These are phyloP conservation scores for Scaptomyza montana DNA, from an alignment of 1,140 invertebrate species.

Conservation along the genomic window DNA sequence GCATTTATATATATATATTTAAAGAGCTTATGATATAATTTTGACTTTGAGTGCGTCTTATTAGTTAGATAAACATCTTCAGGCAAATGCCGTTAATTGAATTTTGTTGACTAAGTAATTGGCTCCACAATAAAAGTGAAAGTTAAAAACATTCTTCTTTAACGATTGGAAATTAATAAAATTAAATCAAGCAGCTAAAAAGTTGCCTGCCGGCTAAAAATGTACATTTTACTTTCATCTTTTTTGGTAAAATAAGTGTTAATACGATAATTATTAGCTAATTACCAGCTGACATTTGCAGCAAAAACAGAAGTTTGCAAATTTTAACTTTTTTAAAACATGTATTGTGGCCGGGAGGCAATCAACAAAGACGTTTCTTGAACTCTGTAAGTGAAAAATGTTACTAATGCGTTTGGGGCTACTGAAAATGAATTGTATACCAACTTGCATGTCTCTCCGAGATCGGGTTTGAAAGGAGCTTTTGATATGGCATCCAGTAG, in stretches of 20 bases:
- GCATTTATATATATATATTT: background rate
- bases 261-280: slow-evolving; percentile 33
- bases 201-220: slow-evolving; percentile 6
- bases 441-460: no score
- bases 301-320: slow-evolving; percentile 19
- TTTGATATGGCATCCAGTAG: no score
- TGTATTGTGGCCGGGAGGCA: background rate
- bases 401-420: no score
- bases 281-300: slow-evolving; percentile 42
- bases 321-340: background rate
- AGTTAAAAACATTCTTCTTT: slow-evolving; percentile 3
- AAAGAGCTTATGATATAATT: background rate
- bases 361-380: background rate
- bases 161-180: slow-evolving; percentile 21
- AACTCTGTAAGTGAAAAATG: no score
- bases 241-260: slow-evolving; percentile 13
- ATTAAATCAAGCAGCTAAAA: background rate
- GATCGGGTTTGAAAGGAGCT: no score
- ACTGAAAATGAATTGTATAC: no score
- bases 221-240: slow-evolving; percentile 36
- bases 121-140: background rate
- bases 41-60: background rate
- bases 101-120: slow-evolving; percentile 8
- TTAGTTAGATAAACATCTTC: slow-evolving; percentile 24
- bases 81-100: slow-evolving; percentile 25